phyloP scores from a whole-genome alignment of 2,797 vertebrate genomes.

The Lithobates pipiens region DNA sequence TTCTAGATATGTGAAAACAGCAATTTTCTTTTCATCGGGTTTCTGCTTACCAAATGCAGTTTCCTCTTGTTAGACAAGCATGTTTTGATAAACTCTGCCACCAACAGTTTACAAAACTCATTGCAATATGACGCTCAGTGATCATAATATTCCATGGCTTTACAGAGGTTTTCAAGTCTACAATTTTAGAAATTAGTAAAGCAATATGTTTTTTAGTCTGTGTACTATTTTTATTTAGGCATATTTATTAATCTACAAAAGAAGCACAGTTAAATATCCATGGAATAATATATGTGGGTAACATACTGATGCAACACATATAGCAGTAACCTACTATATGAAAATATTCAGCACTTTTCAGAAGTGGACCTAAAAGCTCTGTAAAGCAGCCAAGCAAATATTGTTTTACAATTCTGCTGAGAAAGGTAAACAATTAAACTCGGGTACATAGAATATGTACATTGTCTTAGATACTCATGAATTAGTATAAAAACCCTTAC shows the following conservation, averaged over 20 bases:
- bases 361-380: too few relatives aligned
- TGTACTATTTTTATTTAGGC: background rate
- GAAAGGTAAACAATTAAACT: too few relatives aligned
- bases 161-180: background rate
- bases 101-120: background rate
- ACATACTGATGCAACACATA: too few relatives aligned
- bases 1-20: conserved; percentile 4
- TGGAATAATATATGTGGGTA: too few relatives aligned
- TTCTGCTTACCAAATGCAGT: background rate
- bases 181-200: background rate
- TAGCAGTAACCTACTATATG: background rate
- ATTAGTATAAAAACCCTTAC: too few relatives aligned
- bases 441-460: too few relatives aligned
- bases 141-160: background rate
- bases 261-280: background rate
- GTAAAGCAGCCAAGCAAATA: too few relatives aligned
- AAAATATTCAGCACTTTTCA: too few relatives aligned
- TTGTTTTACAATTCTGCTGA: too few relatives aligned
- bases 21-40: background rate
- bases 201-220: background rate
- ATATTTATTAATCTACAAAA: background rate
- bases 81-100: background rate
- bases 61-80: background rate
- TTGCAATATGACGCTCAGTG: background rate
- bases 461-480: too few relatives aligned